Conservation (phyloP, 2,888 invertebrate species). For the Ectemnius lituratus region DNA sequence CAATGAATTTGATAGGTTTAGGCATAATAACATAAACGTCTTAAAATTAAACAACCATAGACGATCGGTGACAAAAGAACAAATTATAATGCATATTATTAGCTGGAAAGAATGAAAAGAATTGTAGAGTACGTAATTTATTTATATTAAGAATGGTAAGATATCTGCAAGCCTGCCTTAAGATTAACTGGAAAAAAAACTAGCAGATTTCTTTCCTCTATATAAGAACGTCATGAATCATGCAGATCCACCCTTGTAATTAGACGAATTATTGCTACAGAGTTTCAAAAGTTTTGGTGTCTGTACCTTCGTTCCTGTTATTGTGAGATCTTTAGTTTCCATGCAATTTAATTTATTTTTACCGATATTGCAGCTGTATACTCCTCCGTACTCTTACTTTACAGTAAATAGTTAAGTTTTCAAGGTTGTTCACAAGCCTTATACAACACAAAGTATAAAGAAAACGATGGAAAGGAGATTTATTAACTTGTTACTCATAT, state of each 20-base stretch:
- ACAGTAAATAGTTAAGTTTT: conserved; percentile 12
- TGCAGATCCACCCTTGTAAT: not conserved
- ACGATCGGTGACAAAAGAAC: conserved; percentile 8
- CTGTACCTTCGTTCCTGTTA: too few relatives aligned
- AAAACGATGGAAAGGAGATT: not conserved
- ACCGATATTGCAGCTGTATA: conserved; percentile 21
- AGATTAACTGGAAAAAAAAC: too few relatives aligned
- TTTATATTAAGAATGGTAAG: conserved; percentile 36
- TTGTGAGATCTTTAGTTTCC: conserved; percentile 8
- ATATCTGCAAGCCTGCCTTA: too few relatives aligned
- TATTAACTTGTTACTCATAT: too few relatives aligned
- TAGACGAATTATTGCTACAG: conserved; percentile 22
- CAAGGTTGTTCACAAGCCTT: not conserved
- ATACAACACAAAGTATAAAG: not conserved
- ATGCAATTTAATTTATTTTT: conserved; percentile 37
- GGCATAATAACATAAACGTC: conserved; percentile 18
- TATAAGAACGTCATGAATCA: too few relatives aligned
- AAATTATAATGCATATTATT: conserved; percentile 18
- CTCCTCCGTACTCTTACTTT: conserved; percentile 13
- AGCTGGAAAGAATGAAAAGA: conserved; percentile 27
- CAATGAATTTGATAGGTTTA: conserved; percentile 8
- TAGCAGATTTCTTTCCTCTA: too few relatives aligned
- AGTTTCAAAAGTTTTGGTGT: too few relatives aligned
- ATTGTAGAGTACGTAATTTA: conserved; percentile 60
- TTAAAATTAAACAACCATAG: conserved; percentile 3